Evolutionary conservation across 1,140 invertebrate species (phyloP), one percentile per base, ranked within the genome.

Genomic region (Drosophila littoralis): DNA sequence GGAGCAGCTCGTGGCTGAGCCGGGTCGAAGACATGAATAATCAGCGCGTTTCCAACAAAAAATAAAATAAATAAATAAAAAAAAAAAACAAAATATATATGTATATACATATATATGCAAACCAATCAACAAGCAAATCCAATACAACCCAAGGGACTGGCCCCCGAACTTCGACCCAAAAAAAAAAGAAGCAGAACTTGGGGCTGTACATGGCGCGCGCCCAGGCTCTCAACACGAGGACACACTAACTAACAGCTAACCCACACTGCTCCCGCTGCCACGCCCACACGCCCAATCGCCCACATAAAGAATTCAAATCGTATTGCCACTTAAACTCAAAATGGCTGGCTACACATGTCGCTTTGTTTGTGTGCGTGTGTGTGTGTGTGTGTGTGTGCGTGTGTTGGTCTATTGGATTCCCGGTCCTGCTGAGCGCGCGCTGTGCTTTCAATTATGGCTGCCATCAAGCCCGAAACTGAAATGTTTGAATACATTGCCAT

Each of bases 401-500:
- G 33, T 54, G 42, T 28, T 32, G 54, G 52, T 28, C 22, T 45
- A 22, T 32, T 42, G 42, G 17, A 46, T 70, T 70, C 50, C 50
- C 33, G 59, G 42, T 54, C 50, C 59, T 50, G 60, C 68, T 60
- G 66, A 68, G 61, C 46, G 70, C 54, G 70, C 70, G 70, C 48
- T 72, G 64, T 65, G 64, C 81, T 77, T 86, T 86, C 83, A 86
- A 88, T 86, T 86, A 88, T 72, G 79, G 66, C 83, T 79, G 69
- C 72, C 83, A 86, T 88, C 72, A 82, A 85, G 79, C 85, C 83
- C 79, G 50, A 88, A 86, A 77, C 83, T 82, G 83, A 86, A 86
- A 88, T 86, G 83, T 86, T 86, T 86, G 83, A 86, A 88, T 88
- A 88, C 83, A 86, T 82, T 79, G 83, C 83, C 83, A 88, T 83